These are phyloP conservation scores for Conops quadrifasciatus DNA, from an alignment of 2,888 invertebrate species.

Conservation along the genomic window DNA sequence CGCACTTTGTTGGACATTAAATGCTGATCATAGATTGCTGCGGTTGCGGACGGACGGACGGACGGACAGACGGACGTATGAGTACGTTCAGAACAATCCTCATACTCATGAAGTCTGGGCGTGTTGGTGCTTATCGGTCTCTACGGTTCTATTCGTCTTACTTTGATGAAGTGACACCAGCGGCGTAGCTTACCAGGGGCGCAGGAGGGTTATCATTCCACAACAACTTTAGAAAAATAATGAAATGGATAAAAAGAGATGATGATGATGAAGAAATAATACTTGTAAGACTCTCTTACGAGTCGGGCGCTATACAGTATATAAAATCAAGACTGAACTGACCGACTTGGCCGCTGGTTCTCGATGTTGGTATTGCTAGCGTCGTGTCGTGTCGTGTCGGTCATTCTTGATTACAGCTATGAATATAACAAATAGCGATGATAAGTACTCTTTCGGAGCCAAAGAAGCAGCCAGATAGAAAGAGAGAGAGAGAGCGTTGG, in stretches of 20 bases:
- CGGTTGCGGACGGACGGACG: no score
- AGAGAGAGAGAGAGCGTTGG: no score
- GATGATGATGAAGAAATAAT: no score
- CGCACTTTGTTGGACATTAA: slow-evolving; percentile 29
- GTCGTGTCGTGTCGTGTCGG: not conserved
- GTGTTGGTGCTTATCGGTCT: not conserved
- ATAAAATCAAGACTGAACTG: no score
- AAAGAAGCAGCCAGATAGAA: not conserved
- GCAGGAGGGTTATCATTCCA: not conserved
- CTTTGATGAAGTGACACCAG: not conserved
- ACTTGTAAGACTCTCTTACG: no score
- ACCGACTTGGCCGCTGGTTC: no score
- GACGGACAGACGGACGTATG: no score
- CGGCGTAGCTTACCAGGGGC: no score
- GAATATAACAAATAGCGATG: slow-evolving; percentile 18
- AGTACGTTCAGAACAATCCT: not conserved
- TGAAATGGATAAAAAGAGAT: no score
- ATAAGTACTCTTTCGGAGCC: not conserved
- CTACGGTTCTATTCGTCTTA: not conserved
- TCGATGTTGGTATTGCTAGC: no score
- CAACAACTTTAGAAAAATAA: not conserved
- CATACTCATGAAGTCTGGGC: not conserved
- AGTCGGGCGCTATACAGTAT: no score
- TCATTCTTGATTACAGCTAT: slow-evolving; percentile 15
- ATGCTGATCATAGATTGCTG: slow-evolving; percentile 11